Conservation (phyloP, 2,113 vertebrate genomes). For the Pterocles orientalis region DNA sequence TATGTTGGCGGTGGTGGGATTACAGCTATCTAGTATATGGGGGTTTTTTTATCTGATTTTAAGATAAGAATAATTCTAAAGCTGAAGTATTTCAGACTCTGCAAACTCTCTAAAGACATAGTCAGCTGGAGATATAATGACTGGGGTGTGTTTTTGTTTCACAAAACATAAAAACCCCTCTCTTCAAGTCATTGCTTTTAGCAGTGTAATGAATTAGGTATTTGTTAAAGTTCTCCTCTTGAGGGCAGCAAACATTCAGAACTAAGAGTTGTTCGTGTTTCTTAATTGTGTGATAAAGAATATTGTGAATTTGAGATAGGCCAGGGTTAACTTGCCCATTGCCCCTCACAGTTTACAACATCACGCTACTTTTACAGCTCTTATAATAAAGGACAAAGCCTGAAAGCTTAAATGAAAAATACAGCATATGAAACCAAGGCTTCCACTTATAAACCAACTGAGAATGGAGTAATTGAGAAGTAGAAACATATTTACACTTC, state of each 20-base stretch:
- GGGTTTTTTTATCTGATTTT: not conserved
- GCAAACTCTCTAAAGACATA: not conserved
- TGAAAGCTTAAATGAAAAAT: not conserved
- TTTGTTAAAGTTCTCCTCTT: conserved; percentile 47
- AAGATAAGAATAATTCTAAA: not conserved
- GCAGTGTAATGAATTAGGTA: not conserved
- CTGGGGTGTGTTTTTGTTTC: not conserved
- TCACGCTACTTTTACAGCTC: not conserved
- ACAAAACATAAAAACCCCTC: not conserved
- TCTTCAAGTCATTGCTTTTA: not conserved
- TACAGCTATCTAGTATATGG: not conserved
- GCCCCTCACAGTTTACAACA: not conserved
- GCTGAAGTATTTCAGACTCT: not conserved
- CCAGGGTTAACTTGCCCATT: not conserved
- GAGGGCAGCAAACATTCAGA: conserved; percentile 64
- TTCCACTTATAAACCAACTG: not conserved
- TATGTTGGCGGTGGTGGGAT: not conserved
- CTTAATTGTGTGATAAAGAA: not conserved
- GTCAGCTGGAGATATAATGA: not conserved
- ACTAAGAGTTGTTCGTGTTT: not conserved
- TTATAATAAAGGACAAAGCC: not conserved
- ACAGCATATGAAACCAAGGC: not conserved
- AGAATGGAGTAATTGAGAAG: not conserved
- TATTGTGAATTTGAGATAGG: not conserved
- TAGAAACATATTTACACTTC: not conserved